Percentiles rank a stretch among this genome's conserved stretches.
phyloP scores from a whole-genome alignment of 1,140 invertebrate species.

The Lamellibrachia luymesi region DNA sequence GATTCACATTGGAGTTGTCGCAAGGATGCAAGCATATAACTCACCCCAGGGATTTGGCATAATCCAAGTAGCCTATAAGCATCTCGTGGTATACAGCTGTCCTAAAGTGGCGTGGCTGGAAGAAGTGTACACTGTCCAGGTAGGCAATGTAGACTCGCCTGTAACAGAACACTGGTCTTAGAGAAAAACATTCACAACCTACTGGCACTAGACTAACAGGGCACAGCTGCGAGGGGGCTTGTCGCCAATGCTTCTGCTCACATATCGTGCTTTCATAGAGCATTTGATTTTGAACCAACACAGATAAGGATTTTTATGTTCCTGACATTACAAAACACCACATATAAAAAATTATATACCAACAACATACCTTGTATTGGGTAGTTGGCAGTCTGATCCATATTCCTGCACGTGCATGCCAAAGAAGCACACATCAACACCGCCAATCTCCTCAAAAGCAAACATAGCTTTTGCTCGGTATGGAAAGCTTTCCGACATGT shows the following conservation, averaged over 20 bases:
- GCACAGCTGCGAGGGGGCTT: too few relatives aligned
- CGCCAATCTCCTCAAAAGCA: constrained; percentile 98
- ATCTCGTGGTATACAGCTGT: constrained; percentile 99
- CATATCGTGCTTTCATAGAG: not conserved
- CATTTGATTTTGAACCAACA: not conserved
- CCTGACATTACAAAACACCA: too few relatives aligned
- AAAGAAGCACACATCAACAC: constrained; percentile 98
- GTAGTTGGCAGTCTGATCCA: constrained; percentile 89
- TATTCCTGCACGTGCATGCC: constrained; percentile 99
- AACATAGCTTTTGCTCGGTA: constrained; percentile 98
- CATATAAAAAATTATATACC: not conserved
- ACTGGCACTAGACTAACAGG: too few relatives aligned
- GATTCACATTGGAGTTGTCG: not conserved
- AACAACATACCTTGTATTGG: constrained; percentile 71
- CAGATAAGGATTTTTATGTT: too few relatives aligned
- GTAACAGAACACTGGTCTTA: not conserved
- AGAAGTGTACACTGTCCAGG: constrained; percentile 99
- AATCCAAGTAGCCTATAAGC: constrained; percentile 96
- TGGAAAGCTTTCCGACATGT: constrained; percentile 79
- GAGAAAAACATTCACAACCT: too few relatives aligned
- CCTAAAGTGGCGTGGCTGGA: constrained; percentile 92
- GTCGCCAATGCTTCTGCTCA: not conserved
- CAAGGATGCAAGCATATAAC: not conserved
- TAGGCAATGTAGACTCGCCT: constrained; percentile 97
- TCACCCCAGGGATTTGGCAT: constrained; percentile 92